Evolutionary conservation across 2,888 invertebrate genomes (phyloP), one percentile per base, ranked within the genome.

Genomic region (Amphimallon solstitiale): DNA sequence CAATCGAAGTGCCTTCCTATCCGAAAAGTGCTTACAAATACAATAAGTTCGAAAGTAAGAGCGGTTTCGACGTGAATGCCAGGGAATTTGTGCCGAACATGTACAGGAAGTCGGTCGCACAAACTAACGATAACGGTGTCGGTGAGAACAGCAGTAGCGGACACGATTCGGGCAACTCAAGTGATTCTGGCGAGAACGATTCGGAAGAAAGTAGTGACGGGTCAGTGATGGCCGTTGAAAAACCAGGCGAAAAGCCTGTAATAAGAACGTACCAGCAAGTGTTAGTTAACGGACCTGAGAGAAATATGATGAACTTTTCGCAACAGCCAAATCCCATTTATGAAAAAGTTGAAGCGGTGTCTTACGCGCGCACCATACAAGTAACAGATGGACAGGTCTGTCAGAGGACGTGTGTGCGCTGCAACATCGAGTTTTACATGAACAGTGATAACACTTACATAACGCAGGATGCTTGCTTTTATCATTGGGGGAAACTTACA

Each of bases 401-500:
- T 15, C 48, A 72, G 40, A 69, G 69, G 19, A 73, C 66, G 66
- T 94, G 93, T 81, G 87, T 87, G 21, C 86, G 94, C 64, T 94
- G 94, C 83, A 87, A 87, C 68, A 88, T 87, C 73, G 85, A 85
- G 48, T 97, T 94, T 81, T 85, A 87, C 74, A 88, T 94, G 67
- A 87, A 88, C 71, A 84, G 87, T 23, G 86, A 88, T 68, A 92
- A 92, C 29, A 88, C 90, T 76, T 94, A 94, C 79, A 79, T 90
- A 19, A 87, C 87, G 2, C 85, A 87, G 48, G 93, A 94, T 70
- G 85, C 87, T 65, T 99, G 98, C 82, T 78, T 85, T 14, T 94
- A 94, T 80, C 98, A 99, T 80, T 94, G 93, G 91, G 97, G 97
- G 17, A 92, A 92, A 74, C 82, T 91, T 21, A 84, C 85, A 48